Evolutionary conservation across 2,113 vertebrate genomes (phyloP), one percentile per base, ranked within the genome.

Genomic region (Promerops cafer): DNA sequence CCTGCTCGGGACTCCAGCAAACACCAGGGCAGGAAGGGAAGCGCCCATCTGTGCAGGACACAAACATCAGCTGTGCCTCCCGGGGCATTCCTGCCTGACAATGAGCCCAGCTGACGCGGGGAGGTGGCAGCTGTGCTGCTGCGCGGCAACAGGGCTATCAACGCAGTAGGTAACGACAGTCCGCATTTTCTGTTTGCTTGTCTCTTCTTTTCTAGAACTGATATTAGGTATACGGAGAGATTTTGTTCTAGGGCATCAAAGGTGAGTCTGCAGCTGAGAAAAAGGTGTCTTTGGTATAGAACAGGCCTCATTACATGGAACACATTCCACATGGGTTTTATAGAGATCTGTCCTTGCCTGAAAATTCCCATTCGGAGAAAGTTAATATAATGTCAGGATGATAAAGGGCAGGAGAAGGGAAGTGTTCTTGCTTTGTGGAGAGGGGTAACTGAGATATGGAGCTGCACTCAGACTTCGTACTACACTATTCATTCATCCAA

Each of bases 31-130:
- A 90, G 82, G 88, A 54, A 61, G 71, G 85, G 79, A 19, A 78
- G 71, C 0, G 11, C 83, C 90, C 94, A 96, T 93, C 93, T 96
- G 96, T 96, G 91, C 90, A 50, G 95, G 85, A 94, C 71, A 44
- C 71, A 90, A 93, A 92, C 83, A 90, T 95, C 95, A 96, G 89
- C 94, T 96, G 93, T 60, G 80, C 83, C 92, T 86, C 88, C 94
- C 1, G 37, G 94, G 93, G 88, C 93, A 37, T 81, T 65, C 86
- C 69, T 1, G 63, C 49, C 90, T 70, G 64, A 95, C 92, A 94
- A 86, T 60, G 83, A 78, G 90, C 60, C 40, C 94, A 95, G 86
- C 89, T 94, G 95, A 89, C 71, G 13, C 24, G 8, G n/a, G 79
- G 77, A 60, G 93, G 76, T 42, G 94, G 87, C 96, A 96, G 94